Conservation (phyloP, 2,888 invertebrate species). For the Ichneumon xanthorius region DNA sequence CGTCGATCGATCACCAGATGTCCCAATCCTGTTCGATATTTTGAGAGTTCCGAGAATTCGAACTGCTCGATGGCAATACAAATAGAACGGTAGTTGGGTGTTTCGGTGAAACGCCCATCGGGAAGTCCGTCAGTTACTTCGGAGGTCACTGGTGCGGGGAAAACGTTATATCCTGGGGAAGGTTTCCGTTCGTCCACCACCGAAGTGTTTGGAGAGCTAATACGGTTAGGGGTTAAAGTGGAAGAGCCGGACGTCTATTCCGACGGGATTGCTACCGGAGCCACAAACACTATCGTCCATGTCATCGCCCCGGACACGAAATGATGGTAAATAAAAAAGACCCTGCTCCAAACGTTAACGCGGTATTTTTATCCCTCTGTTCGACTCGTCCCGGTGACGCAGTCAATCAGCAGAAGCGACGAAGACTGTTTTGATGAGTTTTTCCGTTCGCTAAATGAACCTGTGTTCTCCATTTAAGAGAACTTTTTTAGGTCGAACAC, state of each 20-base stretch:
- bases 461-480: neutral
- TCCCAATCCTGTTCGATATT: too few relatives aligned
- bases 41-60: too few relatives aligned
- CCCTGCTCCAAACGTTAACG: conserved; percentile 4
- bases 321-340: conserved; percentile 73
- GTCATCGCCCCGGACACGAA: conserved; percentile 47
- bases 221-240: conserved; percentile 66
- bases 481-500: too few relatives aligned
- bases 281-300: conserved; percentile 19
- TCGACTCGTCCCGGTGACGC: neutral
- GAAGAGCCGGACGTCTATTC: conserved; percentile 66
- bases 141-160: neutral
- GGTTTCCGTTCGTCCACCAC: conserved; percentile 64
- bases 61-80: conserved; percentile 2
- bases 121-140: conserved; percentile 51
- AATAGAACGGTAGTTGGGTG: conserved; percentile 7
- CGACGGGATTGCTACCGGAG: conserved; percentile 36
- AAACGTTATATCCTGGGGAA: conserved; percentile 38
- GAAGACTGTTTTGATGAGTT: neutral
- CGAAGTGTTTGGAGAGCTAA: conserved; percentile 75
- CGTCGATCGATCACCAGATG: too few relatives aligned
- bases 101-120: neutral
- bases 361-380: conserved; percentile 1
- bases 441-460: neutral
- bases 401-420: conserved; percentile 19